These are phyloP conservation scores for Phocoena sinus DNA, from an alignment of 2,113 vertebrate genomes.

Conservation along the genomic window DNA sequence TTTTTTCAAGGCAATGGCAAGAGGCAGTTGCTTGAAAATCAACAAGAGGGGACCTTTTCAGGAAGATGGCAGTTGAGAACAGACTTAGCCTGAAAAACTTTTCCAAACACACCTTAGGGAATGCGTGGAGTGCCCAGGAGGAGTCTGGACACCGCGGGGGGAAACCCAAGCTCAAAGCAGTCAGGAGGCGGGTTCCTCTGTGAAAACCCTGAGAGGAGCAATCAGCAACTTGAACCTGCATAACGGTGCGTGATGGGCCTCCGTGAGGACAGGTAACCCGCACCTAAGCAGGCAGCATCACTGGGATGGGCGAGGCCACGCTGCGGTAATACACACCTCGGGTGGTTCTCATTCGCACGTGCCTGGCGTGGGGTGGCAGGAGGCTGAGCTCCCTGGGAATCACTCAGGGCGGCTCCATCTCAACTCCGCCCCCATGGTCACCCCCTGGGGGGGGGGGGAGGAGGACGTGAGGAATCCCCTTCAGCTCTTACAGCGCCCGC, in stretches of 20 bases:
- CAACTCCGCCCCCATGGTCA: background rate
- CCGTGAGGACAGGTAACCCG: background rate
- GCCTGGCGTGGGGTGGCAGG: background rate
- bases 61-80: background rate
- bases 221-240: background rate
- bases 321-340: background rate
- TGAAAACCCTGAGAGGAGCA: background rate
- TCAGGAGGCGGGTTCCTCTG: background rate
- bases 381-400: background rate
- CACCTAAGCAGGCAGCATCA: no score
- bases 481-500: background rate
- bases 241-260: background rate
- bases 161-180: background rate
- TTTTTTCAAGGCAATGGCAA: background rate
- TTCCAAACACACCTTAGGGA: background rate
- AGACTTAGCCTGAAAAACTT: background rate
- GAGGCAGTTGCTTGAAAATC: background rate
- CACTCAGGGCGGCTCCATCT: background rate
- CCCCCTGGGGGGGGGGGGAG: fast-evolving
- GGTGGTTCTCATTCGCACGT: background rate
- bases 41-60: background rate
- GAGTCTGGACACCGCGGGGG: background rate
- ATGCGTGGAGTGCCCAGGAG: fast-evolving
- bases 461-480: background rate
- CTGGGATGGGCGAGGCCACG: background rate